Base-by-base conservation (phyloP, 2,888 invertebrate species). In the Mesoligia furuncula region DNA sequence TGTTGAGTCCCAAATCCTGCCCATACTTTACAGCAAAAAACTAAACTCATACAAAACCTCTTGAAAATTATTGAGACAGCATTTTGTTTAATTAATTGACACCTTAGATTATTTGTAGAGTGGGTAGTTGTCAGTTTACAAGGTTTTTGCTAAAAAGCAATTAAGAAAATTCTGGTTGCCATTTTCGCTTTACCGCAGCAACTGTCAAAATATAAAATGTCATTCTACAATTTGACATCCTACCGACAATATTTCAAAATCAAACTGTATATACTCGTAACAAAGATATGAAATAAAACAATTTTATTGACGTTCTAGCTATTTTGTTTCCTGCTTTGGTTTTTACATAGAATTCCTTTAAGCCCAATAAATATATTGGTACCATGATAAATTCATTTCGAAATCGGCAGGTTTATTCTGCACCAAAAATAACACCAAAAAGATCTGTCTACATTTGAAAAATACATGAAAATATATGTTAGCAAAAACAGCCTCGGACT, bases 401-500 rank as follows among this genome's bases (percentile, higher is more conserved):
- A 36, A 64, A 81, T 78, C 72, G 61, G 64, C 75, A 59, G 67
- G 54, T 75, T 76, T 73, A 67, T 36, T 59, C 62, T 75, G 45
- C 73, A 83, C 51, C 69, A 70, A 69, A 72, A 68, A 27, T 3
- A 54, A 48, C 2, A 54, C 66, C 13, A 2, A 54, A 73, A 62
- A 31, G 20, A 64, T 64, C 3, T 57, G 66, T 61, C 39, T 77
- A 39, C 27, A 59, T 75, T 45, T 78, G 27, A 73, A 48, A 81
- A 27, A 83, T 71, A 78, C 31, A 83, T 78, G 73, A 79, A 77
- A 79, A 76, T 48, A 84, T 85, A 83, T 77, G 83, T 87, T 85
- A 81, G 83, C 75, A 83, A 71, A 80, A 79, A 86, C 90, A 91
- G 90, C 89, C 90, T 90, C 90, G 87, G 76, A 75, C 70, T 87